phyloP scores from a whole-genome alignment of 2,888 invertebrate species.

The Eupsilia transversa region DNA sequence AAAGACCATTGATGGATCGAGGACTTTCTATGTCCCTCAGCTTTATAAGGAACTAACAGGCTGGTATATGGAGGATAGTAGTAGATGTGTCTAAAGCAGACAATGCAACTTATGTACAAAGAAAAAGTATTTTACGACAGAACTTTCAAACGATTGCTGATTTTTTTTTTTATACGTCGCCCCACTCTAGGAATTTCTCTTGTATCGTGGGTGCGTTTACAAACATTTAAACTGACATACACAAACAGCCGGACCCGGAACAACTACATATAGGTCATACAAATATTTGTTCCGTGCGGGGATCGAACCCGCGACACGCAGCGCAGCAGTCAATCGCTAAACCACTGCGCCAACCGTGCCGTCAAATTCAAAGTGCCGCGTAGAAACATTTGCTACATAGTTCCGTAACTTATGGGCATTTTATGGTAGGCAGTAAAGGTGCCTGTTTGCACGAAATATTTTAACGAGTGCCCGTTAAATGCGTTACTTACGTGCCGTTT shows the following conservation, averaged over 20 bases:
- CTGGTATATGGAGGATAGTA: neutral
- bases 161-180: too few relatives aligned
- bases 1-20: neutral
- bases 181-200: too few relatives aligned
- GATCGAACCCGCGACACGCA: too few relatives aligned
- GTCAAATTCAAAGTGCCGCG: conserved; percentile 1
- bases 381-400: conserved; percentile 20
- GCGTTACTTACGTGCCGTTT: neutral
- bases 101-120: neutral
- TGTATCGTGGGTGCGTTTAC: too few relatives aligned
- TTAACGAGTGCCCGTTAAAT: conserved; percentile 11
- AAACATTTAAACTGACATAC: too few relatives aligned
- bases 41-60: neutral
- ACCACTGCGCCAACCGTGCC: too few relatives aligned
- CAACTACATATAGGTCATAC: too few relatives aligned
- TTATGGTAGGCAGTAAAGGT: conserved; percentile 22
- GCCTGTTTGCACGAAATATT: conserved; percentile 19
- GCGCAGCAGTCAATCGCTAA: too few relatives aligned
- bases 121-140: too few relatives aligned
- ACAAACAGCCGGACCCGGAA: too few relatives aligned
- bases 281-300: too few relatives aligned
- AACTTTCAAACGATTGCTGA: neutral
- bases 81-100: neutral
- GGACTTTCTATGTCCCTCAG: neutral
- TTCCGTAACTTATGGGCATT: conserved; percentile 6